Evolutionary conservation across 2,797 vertebrate species (phyloP).

Genomic region (Prunella strophiata): DNA sequence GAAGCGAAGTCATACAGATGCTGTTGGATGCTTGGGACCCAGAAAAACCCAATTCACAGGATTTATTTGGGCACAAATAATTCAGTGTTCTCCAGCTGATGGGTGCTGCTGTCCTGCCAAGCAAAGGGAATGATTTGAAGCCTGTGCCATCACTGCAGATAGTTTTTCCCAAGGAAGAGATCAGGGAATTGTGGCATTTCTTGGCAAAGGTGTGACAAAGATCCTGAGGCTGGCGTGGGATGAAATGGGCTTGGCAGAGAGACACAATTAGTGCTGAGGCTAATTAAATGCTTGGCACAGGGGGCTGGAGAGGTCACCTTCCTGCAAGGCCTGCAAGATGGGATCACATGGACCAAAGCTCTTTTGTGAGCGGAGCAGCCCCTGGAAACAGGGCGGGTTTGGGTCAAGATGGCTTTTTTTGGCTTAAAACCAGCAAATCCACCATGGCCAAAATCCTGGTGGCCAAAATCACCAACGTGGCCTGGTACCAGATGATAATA

Average conservation of each 20-base stretch:
- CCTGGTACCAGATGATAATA: background rate
- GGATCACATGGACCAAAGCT: background rate
- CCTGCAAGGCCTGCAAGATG: background rate
- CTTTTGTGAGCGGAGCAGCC: background rate
- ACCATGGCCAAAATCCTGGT: background rate
- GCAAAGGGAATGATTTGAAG: background rate
- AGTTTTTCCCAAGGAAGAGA: background rate
- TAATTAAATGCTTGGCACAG: background rate
- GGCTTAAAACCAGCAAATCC: background rate
- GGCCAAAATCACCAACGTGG: background rate
- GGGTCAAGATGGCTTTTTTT: background rate
- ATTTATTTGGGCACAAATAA: background rate
- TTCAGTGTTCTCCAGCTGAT: background rate
- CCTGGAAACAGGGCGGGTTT: fast-evolving
- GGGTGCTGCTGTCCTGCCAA: background rate
- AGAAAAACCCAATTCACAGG: background rate
- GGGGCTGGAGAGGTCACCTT: background rate
- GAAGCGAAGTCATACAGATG: fast-evolving
- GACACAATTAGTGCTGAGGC: background rate
- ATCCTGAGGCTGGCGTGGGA: background rate
- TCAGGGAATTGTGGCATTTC: background rate
- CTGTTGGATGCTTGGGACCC: background rate
- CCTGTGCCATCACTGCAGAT: fast-evolving
- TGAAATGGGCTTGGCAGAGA: background rate
- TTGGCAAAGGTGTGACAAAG: background rate